These are phyloP conservation scores for Rambutsinella grinnellia DNA, from an alignment of 2,888 invertebrate species.

Conservation along the genomic window DNA sequence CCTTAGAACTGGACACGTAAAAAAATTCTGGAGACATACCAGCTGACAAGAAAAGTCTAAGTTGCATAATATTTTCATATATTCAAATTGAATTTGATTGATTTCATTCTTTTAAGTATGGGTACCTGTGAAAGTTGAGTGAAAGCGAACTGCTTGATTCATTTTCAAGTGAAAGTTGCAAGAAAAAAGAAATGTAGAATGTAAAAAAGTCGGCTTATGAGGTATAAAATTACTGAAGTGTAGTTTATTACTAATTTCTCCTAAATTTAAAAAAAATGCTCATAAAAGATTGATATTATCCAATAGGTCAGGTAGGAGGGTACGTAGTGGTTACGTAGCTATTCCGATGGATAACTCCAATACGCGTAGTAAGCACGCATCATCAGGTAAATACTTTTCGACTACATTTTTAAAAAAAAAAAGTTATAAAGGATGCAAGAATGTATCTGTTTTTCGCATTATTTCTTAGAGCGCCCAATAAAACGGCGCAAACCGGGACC, in stretches of 20 bases:
- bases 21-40: no score
- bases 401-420: background rate
- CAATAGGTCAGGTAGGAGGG: background rate
- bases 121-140: no score
- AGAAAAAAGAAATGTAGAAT: background rate
- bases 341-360: slow-evolving; percentile 25
- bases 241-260: background rate
- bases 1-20: no score
- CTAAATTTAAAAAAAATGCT: background rate
- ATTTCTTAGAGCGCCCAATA: slow-evolving; percentile 9
- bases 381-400: slow-evolving; percentile 21
- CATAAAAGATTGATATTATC: background rate
- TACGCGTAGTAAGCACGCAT: slow-evolving; percentile 20
- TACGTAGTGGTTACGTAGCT: slow-evolving; percentile 27
- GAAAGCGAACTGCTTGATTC: no score
- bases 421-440: no score
- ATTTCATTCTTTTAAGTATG: background rate
- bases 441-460: no score
- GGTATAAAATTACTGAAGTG: background rate
- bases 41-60: no score
- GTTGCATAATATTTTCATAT: no score
- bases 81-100: background rate
- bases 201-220: background rate
- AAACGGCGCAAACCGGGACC: slow-evolving; percentile 41
- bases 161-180: background rate